Percentiles rank a stretch among this genome's conserved stretches.
Conservation (phyloP, 2,113 vertebrate species). For the Psophia crepitans region DNA sequence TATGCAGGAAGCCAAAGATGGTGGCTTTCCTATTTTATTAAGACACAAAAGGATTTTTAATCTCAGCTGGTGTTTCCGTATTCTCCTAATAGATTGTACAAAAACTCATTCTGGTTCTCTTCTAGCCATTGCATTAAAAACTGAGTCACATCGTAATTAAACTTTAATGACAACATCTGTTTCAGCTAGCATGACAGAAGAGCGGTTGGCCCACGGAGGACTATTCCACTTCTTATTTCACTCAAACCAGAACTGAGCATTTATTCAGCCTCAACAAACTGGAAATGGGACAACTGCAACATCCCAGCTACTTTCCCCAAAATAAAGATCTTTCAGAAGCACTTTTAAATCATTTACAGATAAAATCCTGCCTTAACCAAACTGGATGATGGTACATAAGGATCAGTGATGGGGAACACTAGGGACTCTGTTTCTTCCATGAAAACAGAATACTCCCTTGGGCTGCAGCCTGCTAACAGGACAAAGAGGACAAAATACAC, state of each 20-base stretch:
- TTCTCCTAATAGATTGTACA: not conserved
- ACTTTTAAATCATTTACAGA: constrained; percentile 16
- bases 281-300: constrained; percentile 2
- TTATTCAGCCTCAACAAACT: constrained; percentile 18
- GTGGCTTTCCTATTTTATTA: not conserved
- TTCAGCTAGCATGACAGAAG: not conserved
- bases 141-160: constrained; percentile 19
- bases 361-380: constrained; percentile 20
- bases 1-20: not conserved
- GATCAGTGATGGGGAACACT: not conserved
- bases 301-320: not conserved
- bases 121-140: not conserved
- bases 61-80: not conserved
- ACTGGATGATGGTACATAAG: not conserved
- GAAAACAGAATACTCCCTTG: not conserved
- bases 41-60: not conserved
- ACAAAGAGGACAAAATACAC: not conserved
- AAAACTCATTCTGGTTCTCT: not conserved
- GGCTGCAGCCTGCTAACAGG: not conserved
- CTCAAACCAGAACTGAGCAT: not conserved
- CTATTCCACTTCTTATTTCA: not conserved
- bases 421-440: not conserved
- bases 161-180: constrained; percentile 52
- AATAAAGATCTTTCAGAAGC: constrained; percentile 7
- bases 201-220: not conserved